Base-by-base conservation (phyloP, 2,888 invertebrate genomes). In the Odontomyia ornata region DNA sequence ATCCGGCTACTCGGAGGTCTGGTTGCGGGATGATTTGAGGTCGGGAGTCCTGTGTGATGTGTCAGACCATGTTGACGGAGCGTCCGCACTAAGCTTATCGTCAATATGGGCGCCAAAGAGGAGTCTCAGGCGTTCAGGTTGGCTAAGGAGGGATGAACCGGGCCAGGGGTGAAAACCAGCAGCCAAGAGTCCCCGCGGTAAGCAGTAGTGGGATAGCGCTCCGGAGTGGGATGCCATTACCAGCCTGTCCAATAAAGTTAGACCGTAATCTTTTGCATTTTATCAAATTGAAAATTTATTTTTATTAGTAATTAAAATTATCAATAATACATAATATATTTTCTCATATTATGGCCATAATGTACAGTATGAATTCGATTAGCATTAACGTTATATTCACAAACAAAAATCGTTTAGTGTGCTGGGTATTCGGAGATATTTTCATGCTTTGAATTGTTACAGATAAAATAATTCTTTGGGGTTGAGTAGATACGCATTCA, bases 121-220 rank as follows among this genome's bases (percentile, higher is more conserved):
- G 95, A 97, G 91, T 92, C 91, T 86, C 85, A 89, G 90, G 89
- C 87, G 88, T 89, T 93, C 94, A 95, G 94, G 97, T 97, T 94
- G 90, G 91, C 92, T 94, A 96, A 97, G 92, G 97, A 96, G 95
- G 92, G 95, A 94, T 93, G 96, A 89, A 97, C 90, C 94, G 97
- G 97, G 96, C 95, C 95, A 97, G 97, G 93, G 94, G 95, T 95
- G 96, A 93, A 95, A 96, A 95, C 92, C 94, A 97, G 96, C 97
- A 97, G 96, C 95, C 96, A 96, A 97, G 96, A 97, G 95, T 94
- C 94, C 92, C 95, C 96, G 95, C 94, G 96, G 95, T 91, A 93
- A 91, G 94, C 96, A 96, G 96, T 97, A 96, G 95, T 94, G 95
- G 96, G 96, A 95, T 94, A 93, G 96, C 96, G 94, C 92, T 94